These are phyloP conservation scores for Pluvianellus socialis DNA, from an alignment of 2,113 vertebrate species.

Conservation along the genomic window DNA sequence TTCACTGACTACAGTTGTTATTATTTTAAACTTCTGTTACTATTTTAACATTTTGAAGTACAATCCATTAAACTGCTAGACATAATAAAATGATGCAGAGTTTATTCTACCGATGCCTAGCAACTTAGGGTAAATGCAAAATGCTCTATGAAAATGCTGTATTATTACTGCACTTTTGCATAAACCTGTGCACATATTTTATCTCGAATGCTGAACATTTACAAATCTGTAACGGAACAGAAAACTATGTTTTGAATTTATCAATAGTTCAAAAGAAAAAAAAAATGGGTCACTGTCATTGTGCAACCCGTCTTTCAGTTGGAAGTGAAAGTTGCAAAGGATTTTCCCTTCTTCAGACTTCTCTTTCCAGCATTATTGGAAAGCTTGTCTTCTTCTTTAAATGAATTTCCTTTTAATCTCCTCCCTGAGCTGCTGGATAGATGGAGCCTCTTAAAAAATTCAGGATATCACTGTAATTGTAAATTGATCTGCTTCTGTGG, in stretches of 20 bases:
- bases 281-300: background rate
- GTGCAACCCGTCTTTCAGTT: background rate
- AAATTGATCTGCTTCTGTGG: slow-evolving; percentile 67
- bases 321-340: slow-evolving; percentile 23
- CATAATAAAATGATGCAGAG: background rate
- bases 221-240: background rate
- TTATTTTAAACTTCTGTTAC: background rate
- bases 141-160: background rate
- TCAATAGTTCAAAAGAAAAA: background rate
- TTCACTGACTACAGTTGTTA: background rate
- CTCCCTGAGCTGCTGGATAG: slow-evolving; percentile 73
- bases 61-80: background rate
- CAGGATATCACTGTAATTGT: slow-evolving; percentile 71
- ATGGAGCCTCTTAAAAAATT: slow-evolving; percentile 84
- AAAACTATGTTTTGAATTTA: background rate
- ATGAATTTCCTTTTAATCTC: slow-evolving; percentile 83
- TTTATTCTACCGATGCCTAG: background rate
- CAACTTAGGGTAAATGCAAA: background rate
- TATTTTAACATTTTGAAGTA: background rate
- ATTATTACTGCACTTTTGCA: background rate
- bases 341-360: slow-evolving; percentile 24
- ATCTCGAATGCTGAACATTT: background rate
- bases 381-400: slow-evolving; percentile 75
- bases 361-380: slow-evolving; percentile 60
- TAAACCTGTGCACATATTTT: background rate